Percentiles rank a stretch among this genome's conserved stretches.
Evolutionary conservation across 2,797 vertebrate genomes (phyloP).

Genomic region (Microctenopoma stevenorrisi): DNA sequence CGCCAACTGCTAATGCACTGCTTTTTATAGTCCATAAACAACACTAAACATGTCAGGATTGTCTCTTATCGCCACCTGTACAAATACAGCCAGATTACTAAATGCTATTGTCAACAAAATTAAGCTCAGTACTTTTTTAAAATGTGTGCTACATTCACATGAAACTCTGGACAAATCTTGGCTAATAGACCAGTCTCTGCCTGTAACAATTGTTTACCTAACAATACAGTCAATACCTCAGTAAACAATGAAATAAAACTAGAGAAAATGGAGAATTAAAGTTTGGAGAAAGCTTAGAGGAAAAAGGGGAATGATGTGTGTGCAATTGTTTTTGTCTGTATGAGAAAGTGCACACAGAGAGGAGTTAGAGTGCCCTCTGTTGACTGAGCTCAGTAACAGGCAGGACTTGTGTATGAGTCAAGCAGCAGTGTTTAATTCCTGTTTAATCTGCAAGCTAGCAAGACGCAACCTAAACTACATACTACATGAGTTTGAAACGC

Average conservation of each 20-base stretch:
- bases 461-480: neutral
- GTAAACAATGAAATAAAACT: conserved; percentile 43
- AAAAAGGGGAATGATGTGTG: conserved; percentile 20
- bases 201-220: conserved; percentile 2
- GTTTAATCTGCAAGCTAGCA: conserved; percentile 30
- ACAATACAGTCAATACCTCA: conserved; percentile 27
- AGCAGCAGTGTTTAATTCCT: conserved; percentile 26
- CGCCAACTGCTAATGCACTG: conserved; percentile 59
- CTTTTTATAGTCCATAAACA: conserved; percentile 69
- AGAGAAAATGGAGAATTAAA: conserved; percentile 48
- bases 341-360: conserved; percentile 30
- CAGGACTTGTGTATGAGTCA: neutral
- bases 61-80: conserved; percentile 57
- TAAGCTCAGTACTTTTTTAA: conserved; percentile 4
- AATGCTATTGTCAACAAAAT: conserved; percentile 41
- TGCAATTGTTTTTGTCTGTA: neutral
- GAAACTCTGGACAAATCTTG: conserved; percentile 4
- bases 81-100: conserved; percentile 40
- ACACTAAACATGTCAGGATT: conserved; percentile 42
- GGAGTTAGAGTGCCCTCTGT: conserved; percentile 76
- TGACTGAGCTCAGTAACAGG: conserved; percentile 31
- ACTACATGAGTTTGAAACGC: conserved; percentile 1
- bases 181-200: conserved; percentile 10
- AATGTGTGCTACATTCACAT: conserved; percentile 15
- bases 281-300: conserved; percentile 25